Evolutionary conservation across 2,113 vertebrate genomes (phyloP).

Genomic region (Cricetomys ansorgei): DNA sequence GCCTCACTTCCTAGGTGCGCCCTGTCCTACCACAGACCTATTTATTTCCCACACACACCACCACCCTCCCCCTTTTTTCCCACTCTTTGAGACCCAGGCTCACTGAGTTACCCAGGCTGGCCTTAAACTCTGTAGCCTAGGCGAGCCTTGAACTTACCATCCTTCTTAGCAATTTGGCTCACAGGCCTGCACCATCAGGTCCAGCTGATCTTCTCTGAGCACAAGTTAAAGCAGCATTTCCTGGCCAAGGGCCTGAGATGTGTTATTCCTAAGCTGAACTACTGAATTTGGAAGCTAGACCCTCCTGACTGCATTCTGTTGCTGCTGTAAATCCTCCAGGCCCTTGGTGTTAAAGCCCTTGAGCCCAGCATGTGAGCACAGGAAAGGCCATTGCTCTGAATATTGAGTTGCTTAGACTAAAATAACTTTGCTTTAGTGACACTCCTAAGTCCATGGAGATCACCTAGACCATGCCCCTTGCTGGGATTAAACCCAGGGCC

Average conservation of each 20-base stretch:
- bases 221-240: neutral
- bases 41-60: neutral
- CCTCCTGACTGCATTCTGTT: neutral
- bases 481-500: neutral
- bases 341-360: neutral
- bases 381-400: neutral
- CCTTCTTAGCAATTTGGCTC: neutral
- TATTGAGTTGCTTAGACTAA: neutral
- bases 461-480: neutral
- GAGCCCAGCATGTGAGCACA: neutral
- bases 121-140: neutral
- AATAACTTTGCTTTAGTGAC: neutral
- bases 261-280: neutral
- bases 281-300: conserved; percentile 11
- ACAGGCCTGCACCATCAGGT: neutral
- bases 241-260: neutral
- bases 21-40: neutral
- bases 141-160: neutral
- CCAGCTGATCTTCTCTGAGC: neutral
- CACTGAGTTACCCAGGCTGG: neutral
- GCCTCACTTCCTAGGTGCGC: neutral
- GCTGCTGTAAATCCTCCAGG: neutral
- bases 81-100: neutral
- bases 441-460: neutral
- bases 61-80: neutral